phyloP scores from a whole-genome alignment of 1,140 invertebrate genomes.

The Cyclargus thomasi region DNA sequence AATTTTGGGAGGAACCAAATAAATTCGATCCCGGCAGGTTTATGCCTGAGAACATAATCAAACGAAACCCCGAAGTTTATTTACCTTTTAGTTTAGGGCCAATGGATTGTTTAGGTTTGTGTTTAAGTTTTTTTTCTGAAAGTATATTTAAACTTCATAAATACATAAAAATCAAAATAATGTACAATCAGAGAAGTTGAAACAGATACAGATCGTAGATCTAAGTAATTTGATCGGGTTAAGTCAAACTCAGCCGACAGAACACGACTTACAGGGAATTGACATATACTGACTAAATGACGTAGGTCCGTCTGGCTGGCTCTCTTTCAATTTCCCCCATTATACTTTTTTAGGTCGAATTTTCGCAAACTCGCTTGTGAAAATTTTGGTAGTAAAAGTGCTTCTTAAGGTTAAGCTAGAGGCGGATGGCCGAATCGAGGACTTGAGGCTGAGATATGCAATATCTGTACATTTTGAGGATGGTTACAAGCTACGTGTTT shows the following conservation, averaged over 20 bases:
- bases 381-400: slow-evolving; percentile 40
- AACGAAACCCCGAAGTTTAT: slow-evolving; percentile 51
- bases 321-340: not conserved
- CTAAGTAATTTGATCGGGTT: too few relatives aligned
- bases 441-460: slow-evolving; percentile 43
- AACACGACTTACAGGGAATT: too few relatives aligned
- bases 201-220: too few relatives aligned
- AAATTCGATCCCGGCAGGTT: slow-evolving; percentile 76
- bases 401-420: slow-evolving; percentile 37
- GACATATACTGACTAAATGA: too few relatives aligned
- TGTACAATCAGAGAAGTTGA: too few relatives aligned
- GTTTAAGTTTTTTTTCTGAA: not conserved
- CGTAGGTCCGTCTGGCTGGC: too few relatives aligned
- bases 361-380: slow-evolving; percentile 46
- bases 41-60: slow-evolving; percentile 53
- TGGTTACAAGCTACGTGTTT: slow-evolving; percentile 44
- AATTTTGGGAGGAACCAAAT: slow-evolving; percentile 78
- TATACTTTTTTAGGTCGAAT: slow-evolving; percentile 42
- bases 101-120: slow-evolving; percentile 62
- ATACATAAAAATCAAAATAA: not conserved
- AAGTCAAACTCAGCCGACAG: too few relatives aligned
- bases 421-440: slow-evolving; percentile 39
- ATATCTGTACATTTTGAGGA: slow-evolving; percentile 45
- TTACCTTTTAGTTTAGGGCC: slow-evolving; percentile 64
- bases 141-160: not conserved